Conservation (phyloP, 2,888 invertebrate species). For the Nowickia ferox region DNA sequence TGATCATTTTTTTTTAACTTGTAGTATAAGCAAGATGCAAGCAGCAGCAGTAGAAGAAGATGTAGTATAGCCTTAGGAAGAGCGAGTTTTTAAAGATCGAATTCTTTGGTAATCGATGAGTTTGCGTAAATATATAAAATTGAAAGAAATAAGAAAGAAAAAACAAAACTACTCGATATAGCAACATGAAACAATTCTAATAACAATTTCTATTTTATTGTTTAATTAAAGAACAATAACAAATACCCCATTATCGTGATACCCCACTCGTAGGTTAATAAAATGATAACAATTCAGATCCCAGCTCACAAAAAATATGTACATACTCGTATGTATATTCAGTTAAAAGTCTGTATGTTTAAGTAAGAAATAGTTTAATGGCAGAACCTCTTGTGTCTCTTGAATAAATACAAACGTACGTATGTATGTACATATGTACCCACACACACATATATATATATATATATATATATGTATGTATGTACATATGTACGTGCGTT, state of each 20-base stretch:
- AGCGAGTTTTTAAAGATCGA: constrained; percentile 73
- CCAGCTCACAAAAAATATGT: neutral
- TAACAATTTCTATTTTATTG: constrained; percentile 61
- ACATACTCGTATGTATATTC: neutral
- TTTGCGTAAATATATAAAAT: constrained; percentile 67
- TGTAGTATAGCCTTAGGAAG: constrained; percentile 73
- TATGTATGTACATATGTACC: neutral
- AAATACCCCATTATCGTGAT: constrained; percentile 54
- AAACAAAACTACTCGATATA: constrained; percentile 2
- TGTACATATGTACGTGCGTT: neutral
- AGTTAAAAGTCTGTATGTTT: neutral
- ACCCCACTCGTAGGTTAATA: constrained; percentile 38
- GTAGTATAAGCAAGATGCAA: constrained; percentile 29
- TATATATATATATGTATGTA: neutral
- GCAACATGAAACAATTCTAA: constrained; percentile 47
- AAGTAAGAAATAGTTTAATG: constrained; percentile 25
- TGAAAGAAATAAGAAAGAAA: constrained; percentile 19
- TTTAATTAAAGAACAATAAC: constrained; percentile 66
- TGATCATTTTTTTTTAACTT: constrained; percentile 43
- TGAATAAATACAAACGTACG: neutral
- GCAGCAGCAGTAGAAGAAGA: constrained; percentile 39
- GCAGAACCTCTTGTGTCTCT: neutral
- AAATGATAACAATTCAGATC: constrained; percentile 49
- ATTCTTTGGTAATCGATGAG: constrained; percentile 66
- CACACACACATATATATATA: no score